Conservation (phyloP, 2,888 invertebrate genomes). For the Drosophila heteroneura region DNA sequence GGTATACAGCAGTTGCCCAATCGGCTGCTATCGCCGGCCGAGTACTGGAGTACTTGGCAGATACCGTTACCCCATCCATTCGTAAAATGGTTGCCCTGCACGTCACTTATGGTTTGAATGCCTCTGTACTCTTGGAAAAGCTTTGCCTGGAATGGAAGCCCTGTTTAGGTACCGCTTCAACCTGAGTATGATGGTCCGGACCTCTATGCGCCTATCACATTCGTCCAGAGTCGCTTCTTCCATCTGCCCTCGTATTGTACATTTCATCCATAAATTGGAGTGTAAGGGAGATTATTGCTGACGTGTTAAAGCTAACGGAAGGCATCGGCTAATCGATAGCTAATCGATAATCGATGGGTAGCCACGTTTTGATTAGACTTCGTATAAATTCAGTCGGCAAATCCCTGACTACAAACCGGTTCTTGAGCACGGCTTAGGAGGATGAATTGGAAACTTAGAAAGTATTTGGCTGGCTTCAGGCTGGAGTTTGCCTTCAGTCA, state of each 20-base stretch:
- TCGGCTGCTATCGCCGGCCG: too few species aligned
- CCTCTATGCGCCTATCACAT: too few species aligned
- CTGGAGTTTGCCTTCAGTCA: not conserved
- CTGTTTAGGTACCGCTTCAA: not conserved
- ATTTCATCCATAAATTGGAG: too few species aligned
- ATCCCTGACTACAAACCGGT: not conserved
- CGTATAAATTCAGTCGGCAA: not conserved
- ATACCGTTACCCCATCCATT: too few species aligned
- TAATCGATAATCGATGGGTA: not conserved
- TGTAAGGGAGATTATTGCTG: fast-evolving
- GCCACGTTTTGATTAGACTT: fast-evolving
- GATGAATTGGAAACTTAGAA: not conserved
- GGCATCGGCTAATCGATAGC: not conserved
- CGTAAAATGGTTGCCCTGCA: not conserved
- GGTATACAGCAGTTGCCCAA: too few species aligned
- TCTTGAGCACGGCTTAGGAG: not conserved
- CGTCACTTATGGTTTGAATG: not conserved
- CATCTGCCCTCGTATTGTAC: too few species aligned
- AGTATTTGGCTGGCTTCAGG: not conserved
- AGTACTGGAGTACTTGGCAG: too few species aligned
- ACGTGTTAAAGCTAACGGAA: not conserved
- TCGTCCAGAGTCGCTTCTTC: too few species aligned
- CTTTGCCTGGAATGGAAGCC: not conserved
- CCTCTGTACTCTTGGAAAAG: fast-evolving
- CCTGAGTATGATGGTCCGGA: not conserved